phyloP scores from a whole-genome alignment of 2,888 invertebrate genomes.

The Trichacis sp. region DNA sequence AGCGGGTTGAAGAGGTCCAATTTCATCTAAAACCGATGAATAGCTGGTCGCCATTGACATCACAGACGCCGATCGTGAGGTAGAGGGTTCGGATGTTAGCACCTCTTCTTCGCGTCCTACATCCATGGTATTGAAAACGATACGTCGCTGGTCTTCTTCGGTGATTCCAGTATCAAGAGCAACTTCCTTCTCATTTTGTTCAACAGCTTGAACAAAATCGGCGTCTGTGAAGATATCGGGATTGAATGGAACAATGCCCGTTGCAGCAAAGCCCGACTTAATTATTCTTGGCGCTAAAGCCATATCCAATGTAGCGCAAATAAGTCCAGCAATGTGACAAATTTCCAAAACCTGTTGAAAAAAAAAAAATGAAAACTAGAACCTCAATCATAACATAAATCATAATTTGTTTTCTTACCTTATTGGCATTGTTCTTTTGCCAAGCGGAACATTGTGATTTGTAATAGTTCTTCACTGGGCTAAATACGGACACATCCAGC shows the following conservation, averaged over 20 bases:
- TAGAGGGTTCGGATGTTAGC: neutral
- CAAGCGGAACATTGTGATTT: constrained; percentile 1
- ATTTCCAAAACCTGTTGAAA: neutral
- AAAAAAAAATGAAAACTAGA: no score
- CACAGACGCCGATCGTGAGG: neutral
- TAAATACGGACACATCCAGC: constrained; percentile 10
- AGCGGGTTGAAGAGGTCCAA: constrained; percentile 9
- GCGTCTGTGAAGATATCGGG: constrained; percentile 28
- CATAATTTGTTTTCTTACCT: no score
- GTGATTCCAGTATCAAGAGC: constrained; percentile 19
- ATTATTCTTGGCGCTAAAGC: neutral
- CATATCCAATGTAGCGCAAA: neutral
- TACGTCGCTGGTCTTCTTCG: constrained; percentile 18
- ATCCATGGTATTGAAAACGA: neutral
- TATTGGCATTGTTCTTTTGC: neutral
- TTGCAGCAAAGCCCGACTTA: constrained; percentile 5
- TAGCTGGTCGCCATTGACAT: neutral
- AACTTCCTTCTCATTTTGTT: constrained; percentile 8
- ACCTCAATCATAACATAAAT: no score
- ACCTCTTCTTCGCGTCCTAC: neutral
- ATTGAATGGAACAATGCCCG: constrained; percentile 33
- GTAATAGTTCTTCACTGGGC: constrained; percentile 5
- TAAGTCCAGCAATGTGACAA: neutral
- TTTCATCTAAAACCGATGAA: constrained; percentile 3
- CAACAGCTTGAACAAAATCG: constrained; percentile 19